These are phyloP conservation scores for Melieria crassipennis DNA, from an alignment of 2,888 invertebrate genomes.

Conservation along the genomic window DNA sequence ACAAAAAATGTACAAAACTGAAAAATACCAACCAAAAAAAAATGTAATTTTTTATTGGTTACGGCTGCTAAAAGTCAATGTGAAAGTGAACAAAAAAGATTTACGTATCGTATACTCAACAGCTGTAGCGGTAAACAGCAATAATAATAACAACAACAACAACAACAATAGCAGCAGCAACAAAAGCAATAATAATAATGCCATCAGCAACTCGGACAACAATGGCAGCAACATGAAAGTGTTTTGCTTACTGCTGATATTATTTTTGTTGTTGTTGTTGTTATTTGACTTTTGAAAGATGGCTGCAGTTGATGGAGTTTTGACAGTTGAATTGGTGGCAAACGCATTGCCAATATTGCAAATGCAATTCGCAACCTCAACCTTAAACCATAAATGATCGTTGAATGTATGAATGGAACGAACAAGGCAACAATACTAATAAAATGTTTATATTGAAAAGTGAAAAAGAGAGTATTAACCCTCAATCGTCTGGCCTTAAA, in stretches of 20 bases:
- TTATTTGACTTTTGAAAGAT: too few species aligned
- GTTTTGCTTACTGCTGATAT: not conserved
- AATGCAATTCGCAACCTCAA: too few species aligned
- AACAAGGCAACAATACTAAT: too few species aligned
- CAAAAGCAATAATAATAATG: not conserved
- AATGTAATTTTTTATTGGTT: constrained; percentile 11
- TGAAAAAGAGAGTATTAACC: too few species aligned
- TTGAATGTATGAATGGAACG: too few species aligned
- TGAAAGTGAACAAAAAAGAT: constrained; percentile 23
- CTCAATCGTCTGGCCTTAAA: too few species aligned
- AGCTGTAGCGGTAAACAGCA: constrained; percentile 11
- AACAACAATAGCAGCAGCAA: not conserved
- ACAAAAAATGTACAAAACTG: not conserved
- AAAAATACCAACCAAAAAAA: not conserved
- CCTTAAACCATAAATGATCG: too few species aligned
- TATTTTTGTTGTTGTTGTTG: not conserved
- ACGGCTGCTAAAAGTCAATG: constrained; percentile 25
- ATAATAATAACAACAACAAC: not conserved
- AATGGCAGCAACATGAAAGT: not conserved
- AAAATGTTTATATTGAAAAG: too few species aligned
- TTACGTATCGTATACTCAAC: not conserved
- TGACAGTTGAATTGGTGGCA: too few species aligned
- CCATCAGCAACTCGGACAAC: not conserved
- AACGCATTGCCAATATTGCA: too few species aligned
- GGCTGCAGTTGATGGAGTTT: too few species aligned